Evolutionary conservation across 2,888 invertebrate species (phyloP).

Genomic region (Athalia circularis): DNA sequence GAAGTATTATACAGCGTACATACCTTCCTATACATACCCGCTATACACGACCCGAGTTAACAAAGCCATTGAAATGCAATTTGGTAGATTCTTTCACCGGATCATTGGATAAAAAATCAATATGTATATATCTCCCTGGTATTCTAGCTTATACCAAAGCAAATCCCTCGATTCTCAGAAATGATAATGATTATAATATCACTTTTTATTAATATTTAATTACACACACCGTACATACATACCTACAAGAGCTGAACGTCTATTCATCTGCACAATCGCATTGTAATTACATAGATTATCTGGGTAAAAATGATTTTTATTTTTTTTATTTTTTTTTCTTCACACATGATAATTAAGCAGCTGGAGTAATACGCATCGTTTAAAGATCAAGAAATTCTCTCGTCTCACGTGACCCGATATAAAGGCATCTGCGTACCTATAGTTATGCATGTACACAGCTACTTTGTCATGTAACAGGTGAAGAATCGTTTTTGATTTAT

Average conservation of each 20-base stretch:
- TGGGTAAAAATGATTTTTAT: no score
- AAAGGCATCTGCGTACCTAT: no score
- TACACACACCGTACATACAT: not conserved
- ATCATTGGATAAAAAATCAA: conserved; percentile 40
- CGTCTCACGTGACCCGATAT: no score
- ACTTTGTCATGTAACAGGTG: conserved; percentile 5
- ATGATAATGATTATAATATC: not conserved
- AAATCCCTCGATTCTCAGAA: no score
- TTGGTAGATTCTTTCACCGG: conserved; percentile 41
- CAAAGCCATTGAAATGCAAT: conserved; percentile 41
- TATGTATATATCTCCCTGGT: not conserved
- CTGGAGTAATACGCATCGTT: no score
- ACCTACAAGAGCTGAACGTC: no score
- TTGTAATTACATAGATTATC: no score
- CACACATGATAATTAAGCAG: no score
- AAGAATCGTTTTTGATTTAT: not conserved
- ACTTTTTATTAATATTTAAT: conserved; percentile 23
- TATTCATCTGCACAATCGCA: no score
- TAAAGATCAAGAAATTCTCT: no score
- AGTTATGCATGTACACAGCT: no score
- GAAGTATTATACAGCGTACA: not conserved
- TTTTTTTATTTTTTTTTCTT: no score
- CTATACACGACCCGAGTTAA: conserved; percentile 19
- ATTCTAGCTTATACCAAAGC: not conserved
- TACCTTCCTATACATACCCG: not conserved